Evolutionary conservation across 2,113 vertebrate species (phyloP).

Genomic region (Gallinago media): DNA sequence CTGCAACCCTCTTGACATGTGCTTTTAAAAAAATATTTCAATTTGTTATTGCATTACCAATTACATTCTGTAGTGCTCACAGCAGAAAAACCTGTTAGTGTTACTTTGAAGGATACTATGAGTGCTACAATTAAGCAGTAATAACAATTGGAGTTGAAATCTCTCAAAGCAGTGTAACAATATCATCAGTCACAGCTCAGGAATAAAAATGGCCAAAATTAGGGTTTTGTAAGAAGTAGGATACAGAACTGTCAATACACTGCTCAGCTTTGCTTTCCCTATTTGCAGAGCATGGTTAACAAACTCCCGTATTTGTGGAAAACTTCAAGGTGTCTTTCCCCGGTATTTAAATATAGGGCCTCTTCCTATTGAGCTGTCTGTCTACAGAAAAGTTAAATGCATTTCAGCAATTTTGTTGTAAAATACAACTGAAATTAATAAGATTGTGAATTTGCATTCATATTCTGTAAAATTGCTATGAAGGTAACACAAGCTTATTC

Average conservation of each 20-base stretch:
- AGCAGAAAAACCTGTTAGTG: neutral
- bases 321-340: neutral
- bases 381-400: neutral
- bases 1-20: neutral
- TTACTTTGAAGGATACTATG: neutral
- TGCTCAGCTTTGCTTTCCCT: neutral
- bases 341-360: neutral
- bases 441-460: neutral
- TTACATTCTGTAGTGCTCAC: neutral
- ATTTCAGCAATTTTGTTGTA: neutral
- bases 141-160: neutral
- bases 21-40: neutral
- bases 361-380: neutral
- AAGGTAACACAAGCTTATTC: neutral
- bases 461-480: neutral
- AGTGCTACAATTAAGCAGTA: neutral
- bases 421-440: neutral
- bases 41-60: neutral
- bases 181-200: neutral
- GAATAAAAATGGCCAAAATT: neutral
- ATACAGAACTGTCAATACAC: neutral
- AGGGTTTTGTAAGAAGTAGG: neutral
- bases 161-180: neutral
- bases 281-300: neutral
- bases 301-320: neutral